A percentile compares a stretch with the other conserved stretches of the same genome.
These are phyloP conservation scores for Pilophorus perplexus DNA, from an alignment of 2,888 invertebrate species.

Conservation along the genomic window DNA sequence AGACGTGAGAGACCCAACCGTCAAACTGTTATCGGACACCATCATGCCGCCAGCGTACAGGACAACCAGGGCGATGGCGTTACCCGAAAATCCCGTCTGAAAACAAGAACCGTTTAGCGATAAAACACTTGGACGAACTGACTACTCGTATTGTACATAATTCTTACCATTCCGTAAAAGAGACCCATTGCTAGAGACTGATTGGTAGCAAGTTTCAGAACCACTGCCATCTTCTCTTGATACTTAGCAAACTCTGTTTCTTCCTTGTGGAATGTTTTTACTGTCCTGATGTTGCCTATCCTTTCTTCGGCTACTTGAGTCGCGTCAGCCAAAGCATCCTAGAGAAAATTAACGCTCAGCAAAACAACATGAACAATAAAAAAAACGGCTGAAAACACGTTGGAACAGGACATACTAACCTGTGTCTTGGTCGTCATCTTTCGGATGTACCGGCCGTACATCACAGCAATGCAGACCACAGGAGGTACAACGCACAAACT, in stretches of 20 bases:
- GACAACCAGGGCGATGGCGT: constrained; percentile 83
- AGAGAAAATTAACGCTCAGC: constrained; percentile 44
- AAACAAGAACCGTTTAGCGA: constrained; percentile 45
- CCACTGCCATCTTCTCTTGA: constrained; percentile 63
- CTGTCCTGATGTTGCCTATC: constrained; percentile 87
- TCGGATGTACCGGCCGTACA: constrained; percentile 80
- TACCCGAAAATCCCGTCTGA: constrained; percentile 84
- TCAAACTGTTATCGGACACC: constrained; percentile 73
- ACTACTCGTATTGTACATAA: no score
- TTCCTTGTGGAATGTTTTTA: constrained; percentile 89
- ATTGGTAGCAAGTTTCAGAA: constrained; percentile 76
- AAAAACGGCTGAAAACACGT: no score
- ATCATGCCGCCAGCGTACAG: constrained; percentile 88
- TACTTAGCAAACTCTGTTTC: constrained; percentile 70
- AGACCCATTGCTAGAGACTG: constrained; percentile 83
- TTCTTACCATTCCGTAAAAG: constrained; percentile 82
- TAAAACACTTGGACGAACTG: no score
- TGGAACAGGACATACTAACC: constrained; percentile 59
- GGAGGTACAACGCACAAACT: constrained; percentile 88
- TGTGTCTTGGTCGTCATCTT: constrained; percentile 78
- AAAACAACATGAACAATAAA: constrained; percentile 61
- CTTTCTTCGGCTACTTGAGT: constrained; percentile 84
- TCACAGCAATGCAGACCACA: constrained; percentile 75
- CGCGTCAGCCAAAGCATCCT: constrained; percentile 60
- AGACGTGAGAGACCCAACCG: constrained; percentile 86